Conservation (phyloP, 2,888 invertebrate genomes). For the Hypomecis atomaria region DNA sequence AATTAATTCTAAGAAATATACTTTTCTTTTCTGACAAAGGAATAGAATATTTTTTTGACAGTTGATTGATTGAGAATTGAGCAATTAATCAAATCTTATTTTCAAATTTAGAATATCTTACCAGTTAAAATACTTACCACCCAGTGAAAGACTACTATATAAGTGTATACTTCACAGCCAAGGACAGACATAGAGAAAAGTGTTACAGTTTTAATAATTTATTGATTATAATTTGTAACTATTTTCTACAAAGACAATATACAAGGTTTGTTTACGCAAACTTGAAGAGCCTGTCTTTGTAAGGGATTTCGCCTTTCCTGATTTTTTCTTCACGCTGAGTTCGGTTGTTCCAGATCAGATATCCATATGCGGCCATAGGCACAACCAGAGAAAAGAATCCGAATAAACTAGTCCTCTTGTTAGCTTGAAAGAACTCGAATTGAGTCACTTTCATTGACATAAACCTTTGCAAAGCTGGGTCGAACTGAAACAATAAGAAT, state of each 20-base stretch:
- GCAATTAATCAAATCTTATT: background rate
- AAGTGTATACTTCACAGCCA: conserved; percentile 3
- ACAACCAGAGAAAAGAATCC: conserved; percentile 81
- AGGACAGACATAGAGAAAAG: conserved; percentile 15
- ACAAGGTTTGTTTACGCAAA: conserved; percentile 75
- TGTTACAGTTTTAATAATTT: conserved; percentile 17
- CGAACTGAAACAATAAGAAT: conserved; percentile 87
- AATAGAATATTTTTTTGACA: background rate
- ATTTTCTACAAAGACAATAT: conserved; percentile 20
- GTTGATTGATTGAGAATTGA: background rate
- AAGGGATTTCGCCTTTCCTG: conserved; percentile 89
- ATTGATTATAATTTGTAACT: conserved; percentile 24
- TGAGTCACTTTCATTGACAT: conserved; percentile 88
- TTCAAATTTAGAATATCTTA: too few species aligned
- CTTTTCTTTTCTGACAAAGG: background rate
- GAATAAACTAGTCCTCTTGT: conserved; percentile 79
- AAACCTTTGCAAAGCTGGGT: conserved; percentile 90
- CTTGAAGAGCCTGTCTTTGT: conserved; percentile 89
- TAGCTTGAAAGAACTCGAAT: conserved; percentile 88
- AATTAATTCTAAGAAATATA: background rate
- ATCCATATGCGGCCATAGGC: conserved; percentile 84
- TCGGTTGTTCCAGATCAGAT: conserved; percentile 81
- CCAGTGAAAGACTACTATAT: conserved; percentile 14
- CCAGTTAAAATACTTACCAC: background rate
- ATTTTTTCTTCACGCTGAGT: conserved; percentile 82